phyloP scores from a whole-genome alignment of 2,888 invertebrate species.

The Drosophila flavopinicola region DNA sequence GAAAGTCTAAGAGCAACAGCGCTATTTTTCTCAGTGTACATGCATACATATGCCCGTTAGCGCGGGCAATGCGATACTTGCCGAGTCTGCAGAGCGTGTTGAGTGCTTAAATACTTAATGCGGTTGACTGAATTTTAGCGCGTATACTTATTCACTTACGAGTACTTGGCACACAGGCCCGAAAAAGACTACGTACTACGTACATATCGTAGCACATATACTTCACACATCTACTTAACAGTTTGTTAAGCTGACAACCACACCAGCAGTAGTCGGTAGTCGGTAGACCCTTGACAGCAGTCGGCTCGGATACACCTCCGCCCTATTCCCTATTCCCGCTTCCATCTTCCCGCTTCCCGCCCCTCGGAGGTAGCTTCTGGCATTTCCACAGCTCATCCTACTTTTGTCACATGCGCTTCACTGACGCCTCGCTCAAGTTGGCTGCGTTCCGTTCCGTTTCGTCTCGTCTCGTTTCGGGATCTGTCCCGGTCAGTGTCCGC shows the following conservation, averaged over 20 bases:
- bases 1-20: too few relatives aligned
- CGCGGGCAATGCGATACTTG: slow-evolving; percentile 34
- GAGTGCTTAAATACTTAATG: slow-evolving; percentile 80
- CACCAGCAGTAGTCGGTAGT: slow-evolving; percentile 17
- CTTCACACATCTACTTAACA: slow-evolving; percentile 16
- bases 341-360: too few relatives aligned
- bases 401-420: slow-evolving; percentile 58
- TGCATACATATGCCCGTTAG: not conserved
- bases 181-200: slow-evolving; percentile 40
- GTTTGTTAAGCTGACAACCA: slow-evolving; percentile 56
- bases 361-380: slow-evolving; percentile 1
- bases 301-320: slow-evolving; percentile 13
- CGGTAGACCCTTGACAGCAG: slow-evolving; percentile 24
- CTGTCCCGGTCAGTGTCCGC: too few relatives aligned
- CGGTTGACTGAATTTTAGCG: slow-evolving; percentile 78
- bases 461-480: not conserved
- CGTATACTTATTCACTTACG: slow-evolving; percentile 71
- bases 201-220: not conserved
- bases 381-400: slow-evolving; percentile 54
- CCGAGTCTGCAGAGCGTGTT: slow-evolving; percentile 56
- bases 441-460: too few relatives aligned
- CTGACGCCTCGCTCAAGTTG: slow-evolving; percentile 14
- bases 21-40: too few relatives aligned
- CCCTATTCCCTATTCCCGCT: too few relatives aligned
- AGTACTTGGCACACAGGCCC: slow-evolving; percentile 24